These are phyloP conservation scores for Cyclopterus lumpus DNA, from an alignment of 2,797 vertebrate species.

Conservation along the genomic window DNA sequence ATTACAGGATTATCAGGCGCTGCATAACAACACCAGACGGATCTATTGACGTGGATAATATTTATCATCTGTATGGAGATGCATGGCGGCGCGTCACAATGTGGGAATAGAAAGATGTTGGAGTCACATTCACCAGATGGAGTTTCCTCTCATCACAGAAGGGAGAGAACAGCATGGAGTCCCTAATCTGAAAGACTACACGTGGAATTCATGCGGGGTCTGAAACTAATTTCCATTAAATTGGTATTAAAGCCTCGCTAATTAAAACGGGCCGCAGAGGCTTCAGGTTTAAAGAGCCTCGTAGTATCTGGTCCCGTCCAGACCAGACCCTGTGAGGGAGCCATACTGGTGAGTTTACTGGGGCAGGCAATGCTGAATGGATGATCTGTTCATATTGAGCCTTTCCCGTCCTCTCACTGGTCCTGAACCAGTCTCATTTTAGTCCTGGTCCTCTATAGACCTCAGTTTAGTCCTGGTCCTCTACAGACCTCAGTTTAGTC, in stretches of 20 bases:
- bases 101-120: neutral
- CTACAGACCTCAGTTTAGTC: no score
- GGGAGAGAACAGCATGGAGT: constrained; percentile 19
- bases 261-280: constrained; percentile 55
- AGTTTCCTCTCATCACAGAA: constrained; percentile 13
- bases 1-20: neutral
- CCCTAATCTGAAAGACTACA: constrained; percentile 36
- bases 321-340: neutral
- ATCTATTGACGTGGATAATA: constrained; percentile 1
- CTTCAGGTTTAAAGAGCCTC: constrained; percentile 1
- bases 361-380: no score
- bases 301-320: no score
- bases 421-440: no score
- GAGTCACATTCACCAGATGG: neutral
- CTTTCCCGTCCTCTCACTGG: no score
- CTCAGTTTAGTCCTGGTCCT: no score
- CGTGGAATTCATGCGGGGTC: constrained; percentile 33
- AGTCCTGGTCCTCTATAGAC: no score
- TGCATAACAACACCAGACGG: neutral
- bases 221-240: constrained; percentile 55
- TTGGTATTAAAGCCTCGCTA: constrained; percentile 46
- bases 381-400: no score
- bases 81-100: neutral
- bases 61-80: neutral
- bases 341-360: neutral